Evolutionary conservation across 2,888 invertebrate species (phyloP).

Genomic region (Buathra laborator): DNA sequence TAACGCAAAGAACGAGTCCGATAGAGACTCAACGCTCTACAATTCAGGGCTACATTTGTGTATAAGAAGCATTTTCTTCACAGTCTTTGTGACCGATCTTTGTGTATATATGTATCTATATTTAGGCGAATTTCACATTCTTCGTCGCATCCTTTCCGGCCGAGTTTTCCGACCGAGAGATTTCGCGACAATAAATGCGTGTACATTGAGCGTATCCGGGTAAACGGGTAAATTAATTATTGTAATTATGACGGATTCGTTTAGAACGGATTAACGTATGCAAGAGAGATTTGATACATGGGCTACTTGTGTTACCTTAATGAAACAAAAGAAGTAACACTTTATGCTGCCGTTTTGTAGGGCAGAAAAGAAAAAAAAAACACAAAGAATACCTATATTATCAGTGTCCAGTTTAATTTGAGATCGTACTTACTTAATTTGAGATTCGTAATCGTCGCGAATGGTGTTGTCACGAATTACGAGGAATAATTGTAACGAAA

Average conservation of each 20-base stretch:
- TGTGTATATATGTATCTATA: not conserved
- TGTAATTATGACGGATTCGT: constrained; percentile 13
- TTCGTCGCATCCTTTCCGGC: constrained; percentile 6
- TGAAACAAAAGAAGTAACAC: no score
- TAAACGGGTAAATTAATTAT: constrained; percentile 13
- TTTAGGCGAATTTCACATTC: constrained; percentile 5
- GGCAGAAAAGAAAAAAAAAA: no score
- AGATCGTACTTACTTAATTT: not conserved
- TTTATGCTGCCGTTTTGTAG: no score
- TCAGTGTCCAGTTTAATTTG: not conserved
- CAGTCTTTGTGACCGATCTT: not conserved
- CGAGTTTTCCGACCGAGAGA: not conserved
- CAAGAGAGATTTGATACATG: not conserved
- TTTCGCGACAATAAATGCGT: constrained; percentile 3
- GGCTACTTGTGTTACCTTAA: not conserved
- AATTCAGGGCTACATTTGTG: not conserved
- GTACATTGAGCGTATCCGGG: not conserved
- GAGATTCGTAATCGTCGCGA: no score
- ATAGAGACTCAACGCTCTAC: constrained; percentile 4
- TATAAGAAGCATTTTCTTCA: not conserved
- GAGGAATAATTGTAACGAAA: no score
- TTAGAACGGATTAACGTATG: constrained; percentile 8
- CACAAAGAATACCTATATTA: no score
- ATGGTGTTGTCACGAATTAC: no score
- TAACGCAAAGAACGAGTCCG: constrained; percentile 2